Evolutionary conservation across 2,113 vertebrate genomes (phyloP), one percentile per base, ranked within the genome.

Genomic region (Podocnemis expansa): DNA sequence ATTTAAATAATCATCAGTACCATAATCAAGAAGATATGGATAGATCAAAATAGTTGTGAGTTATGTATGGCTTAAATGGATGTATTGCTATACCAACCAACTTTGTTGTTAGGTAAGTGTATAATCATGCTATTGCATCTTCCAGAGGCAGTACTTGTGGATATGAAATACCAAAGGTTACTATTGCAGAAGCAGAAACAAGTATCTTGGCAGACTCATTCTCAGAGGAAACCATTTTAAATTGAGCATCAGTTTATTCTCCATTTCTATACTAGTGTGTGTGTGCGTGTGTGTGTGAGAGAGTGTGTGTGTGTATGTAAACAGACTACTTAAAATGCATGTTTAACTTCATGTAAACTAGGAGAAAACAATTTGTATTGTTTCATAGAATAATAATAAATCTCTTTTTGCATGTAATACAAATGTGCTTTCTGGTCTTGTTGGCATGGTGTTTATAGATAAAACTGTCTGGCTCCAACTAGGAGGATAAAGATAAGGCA

Each of bases 61-160:
- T n/a, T n/a, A n/a, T 84, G 90, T 96, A 93, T 91, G 81, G 88
- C 92, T 95, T 96, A 90, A 84, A n/a, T 79, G 89, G 51, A 88
- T 88, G 19, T 60, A 83, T 80, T 87, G 92, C 84, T 82, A 81
- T 87, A 91, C n/a, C 63, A 67, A 67, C 16, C 45, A 82, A 24
- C 41, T 12, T 67, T 75, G 7, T 67, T 85, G 76, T 94, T 96
- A 75, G 51, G 31, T 84, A 95, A 94, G 87, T 93, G 73, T 87
- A 91, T 89, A 45, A 8, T 13, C 55, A 54, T 47, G 31, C 45
- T 56, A 31, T 52, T 52, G 5, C 14, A 52, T 52, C 51, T 17
- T 52, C 51, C 51, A 51, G 8, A 13, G 51, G 51, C 11, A 52
- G 14, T 52, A 52, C 51, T 52, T 52, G 51, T 52, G 51, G 51